These are phyloP conservation scores for Planiliza haematocheilus DNA, from an alignment of 2,113 vertebrate genomes.

Conservation along the genomic window DNA sequence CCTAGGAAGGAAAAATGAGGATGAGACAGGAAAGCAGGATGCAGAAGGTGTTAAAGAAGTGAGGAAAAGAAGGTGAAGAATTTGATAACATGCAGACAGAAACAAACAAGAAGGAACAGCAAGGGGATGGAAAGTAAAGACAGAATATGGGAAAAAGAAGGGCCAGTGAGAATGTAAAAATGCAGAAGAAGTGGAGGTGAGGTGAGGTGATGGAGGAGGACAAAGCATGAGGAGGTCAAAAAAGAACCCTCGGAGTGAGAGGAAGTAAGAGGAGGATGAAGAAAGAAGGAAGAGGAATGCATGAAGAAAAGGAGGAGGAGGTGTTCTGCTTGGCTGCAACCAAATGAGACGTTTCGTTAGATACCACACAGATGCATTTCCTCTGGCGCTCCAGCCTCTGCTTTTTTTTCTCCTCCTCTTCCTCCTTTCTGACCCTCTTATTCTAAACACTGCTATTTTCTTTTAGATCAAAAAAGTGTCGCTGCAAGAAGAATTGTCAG, in stretches of 20 bases:
- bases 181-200: no score
- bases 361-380: constrained; percentile 59
- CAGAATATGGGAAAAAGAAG: no score
- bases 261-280: constrained; percentile 3
- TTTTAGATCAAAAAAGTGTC: background rate
- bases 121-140: no score
- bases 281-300: constrained; percentile 17
- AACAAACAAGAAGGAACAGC: background rate
- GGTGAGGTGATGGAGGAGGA: background rate
- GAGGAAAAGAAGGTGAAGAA: background rate
- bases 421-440: background rate
- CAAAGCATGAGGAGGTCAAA: background rate
- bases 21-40: background rate
- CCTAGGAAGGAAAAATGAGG: background rate
- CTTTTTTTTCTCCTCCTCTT: constrained; percentile 2
- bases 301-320: constrained; percentile 22
- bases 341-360: constrained; percentile 63
- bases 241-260: background rate
- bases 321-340: constrained; percentile 60
- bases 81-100: background rate
- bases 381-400: constrained; percentile 27
- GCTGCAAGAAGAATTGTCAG: background rate
- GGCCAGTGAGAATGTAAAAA: no score
- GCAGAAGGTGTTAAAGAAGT: background rate
- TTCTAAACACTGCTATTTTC: constrained; percentile 6